A percentile compares a stretch with the other conserved stretches of the same genome.
Conservation (phyloP, 1,140 invertebrate genomes). For the Hydropsyche tenuis region DNA sequence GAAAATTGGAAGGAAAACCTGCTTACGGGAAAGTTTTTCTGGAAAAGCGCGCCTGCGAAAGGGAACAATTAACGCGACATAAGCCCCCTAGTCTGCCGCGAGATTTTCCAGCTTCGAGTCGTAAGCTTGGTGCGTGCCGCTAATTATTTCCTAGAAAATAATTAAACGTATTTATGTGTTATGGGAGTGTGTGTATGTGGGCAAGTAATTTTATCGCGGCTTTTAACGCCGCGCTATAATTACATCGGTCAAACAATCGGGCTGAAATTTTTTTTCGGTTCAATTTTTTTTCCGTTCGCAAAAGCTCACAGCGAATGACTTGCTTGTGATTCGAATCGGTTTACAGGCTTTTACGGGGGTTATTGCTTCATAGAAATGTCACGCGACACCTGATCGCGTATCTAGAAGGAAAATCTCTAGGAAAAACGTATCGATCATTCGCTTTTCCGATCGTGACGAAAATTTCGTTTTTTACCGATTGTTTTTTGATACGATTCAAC, state of each 20-base stretch:
- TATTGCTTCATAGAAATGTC: slow-evolving; percentile 33
- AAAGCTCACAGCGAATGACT: slow-evolving; percentile 21
- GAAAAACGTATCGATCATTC: too few species aligned
- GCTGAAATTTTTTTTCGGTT: too few species aligned
- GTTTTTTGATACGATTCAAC: too few species aligned
- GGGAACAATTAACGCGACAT: slow-evolving; percentile 14
- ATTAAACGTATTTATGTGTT: neutral
- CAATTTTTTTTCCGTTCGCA: neutral
- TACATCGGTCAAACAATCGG: neutral
- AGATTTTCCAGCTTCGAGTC: neutral
- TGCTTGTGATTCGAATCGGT: slow-evolving; percentile 23
- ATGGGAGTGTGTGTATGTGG: too few species aligned
- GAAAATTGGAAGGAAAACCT: slow-evolving; percentile 11
- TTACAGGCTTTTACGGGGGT: neutral
- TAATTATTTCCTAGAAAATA: slow-evolving; percentile 13
- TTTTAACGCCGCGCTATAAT: slow-evolving; percentile 1
- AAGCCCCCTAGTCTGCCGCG: neutral
- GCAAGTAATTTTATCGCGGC: neutral
- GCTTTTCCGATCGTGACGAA: too few species aligned
- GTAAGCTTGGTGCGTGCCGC: neutral
- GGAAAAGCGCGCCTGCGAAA: neutral
- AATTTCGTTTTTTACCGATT: too few species aligned
- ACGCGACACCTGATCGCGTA: slow-evolving; percentile 24
- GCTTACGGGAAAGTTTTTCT: slow-evolving; percentile 16
- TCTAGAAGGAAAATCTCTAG: too few species aligned